Base-by-base conservation (phyloP, 2,797 vertebrate genomes). In the Lutjanus argentimaculatus region DNA sequence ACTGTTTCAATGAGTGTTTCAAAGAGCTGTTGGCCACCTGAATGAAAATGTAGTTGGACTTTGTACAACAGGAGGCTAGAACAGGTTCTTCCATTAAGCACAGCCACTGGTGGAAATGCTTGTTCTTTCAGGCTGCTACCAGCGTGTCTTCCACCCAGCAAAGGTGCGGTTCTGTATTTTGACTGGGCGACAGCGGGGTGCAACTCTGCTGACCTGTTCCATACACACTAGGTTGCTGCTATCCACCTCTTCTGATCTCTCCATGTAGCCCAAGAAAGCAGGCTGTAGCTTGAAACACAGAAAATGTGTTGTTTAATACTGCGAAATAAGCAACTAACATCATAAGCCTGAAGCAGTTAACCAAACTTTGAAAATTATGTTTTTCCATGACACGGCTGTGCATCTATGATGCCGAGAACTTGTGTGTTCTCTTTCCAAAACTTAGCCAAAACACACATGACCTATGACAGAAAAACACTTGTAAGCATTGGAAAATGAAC, bases 31-130 rank as follows among this genome's bases (percentile, higher is more conserved):
- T 56, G 16, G 21, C 64, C 46, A 7, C 36, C 48, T 17, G 36
- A 66, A 66, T 79, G 11, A 64, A 62, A 75, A 57, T 49, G 14
- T 14, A 59, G 67, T 56, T 45, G 0, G 11, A 57, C n/a, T 55
- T 36, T 43, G 8, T 25, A 21, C 36, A 48, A 22, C 69, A 74
- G 53, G 9, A 67, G 8, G 61, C 10, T 21, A 22, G 19, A 59
- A 62, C 14, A 62, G 42, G 14, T 49, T 45, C 19, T 65, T 72
- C 40, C n/a, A 22, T 46, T 69, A 30, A 68, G 36, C 22, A 10
- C 2, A 67, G 64, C 53, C 15, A 14, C 52, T 36, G 45, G 49
- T 58, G 36, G 56, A 81, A 81, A 64, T 21, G 48, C 6, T 49
- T 8, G 30, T 55, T 72, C 22, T 53, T 65, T 72, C 25, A 48